phyloP scores from a whole-genome alignment of 2,113 vertebrate genomes.

The Ictalurus punctatus region DNA sequence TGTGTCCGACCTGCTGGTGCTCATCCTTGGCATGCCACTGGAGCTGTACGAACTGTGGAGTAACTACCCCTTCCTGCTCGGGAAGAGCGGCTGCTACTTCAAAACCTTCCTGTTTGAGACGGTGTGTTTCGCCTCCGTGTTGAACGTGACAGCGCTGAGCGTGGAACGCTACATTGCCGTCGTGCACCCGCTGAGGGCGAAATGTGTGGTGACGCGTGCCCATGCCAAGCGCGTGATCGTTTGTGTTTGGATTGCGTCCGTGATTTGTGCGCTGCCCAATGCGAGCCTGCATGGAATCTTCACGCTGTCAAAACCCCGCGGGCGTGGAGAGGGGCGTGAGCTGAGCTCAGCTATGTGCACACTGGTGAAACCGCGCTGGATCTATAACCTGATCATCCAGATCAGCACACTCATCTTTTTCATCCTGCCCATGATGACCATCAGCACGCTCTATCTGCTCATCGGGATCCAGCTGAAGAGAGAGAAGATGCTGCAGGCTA shows the following conservation, averaged over 20 bases:
- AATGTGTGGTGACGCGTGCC: slow-evolving; percentile 82
- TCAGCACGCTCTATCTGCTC: slow-evolving; percentile 87
- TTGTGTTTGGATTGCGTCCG: slow-evolving; percentile 78
- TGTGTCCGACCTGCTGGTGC: slow-evolving; percentile 87
- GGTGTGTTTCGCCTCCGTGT: slow-evolving; percentile 90
- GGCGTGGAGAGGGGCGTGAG: slow-evolving; percentile 57
- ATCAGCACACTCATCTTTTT: slow-evolving; percentile 88
- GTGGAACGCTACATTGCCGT: slow-evolving; percentile 91
- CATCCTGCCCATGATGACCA: slow-evolving; percentile 86
- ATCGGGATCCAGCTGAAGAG: slow-evolving; percentile 82
- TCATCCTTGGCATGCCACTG: slow-evolving; percentile 89
- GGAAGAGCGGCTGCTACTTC: slow-evolving; percentile 83
- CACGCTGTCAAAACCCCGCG: slow-evolving; percentile 70
- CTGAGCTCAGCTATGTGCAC: slow-evolving; percentile 78
- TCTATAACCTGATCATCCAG: slow-evolving; percentile 88
- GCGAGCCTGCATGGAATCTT: slow-evolving; percentile 86
- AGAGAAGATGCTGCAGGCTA: slow-evolving; percentile 78
- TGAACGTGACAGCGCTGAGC: slow-evolving; percentile 89
- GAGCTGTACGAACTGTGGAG: slow-evolving; percentile 92
- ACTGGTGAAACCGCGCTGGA: slow-evolving; percentile 75
- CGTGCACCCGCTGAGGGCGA: slow-evolving; percentile 88
- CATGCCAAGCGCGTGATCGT: slow-evolving; percentile 84
- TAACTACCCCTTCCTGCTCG: slow-evolving; percentile 92
- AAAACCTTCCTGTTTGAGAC: slow-evolving; percentile 89
- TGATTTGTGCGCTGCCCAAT: slow-evolving; percentile 89